phyloP scores from a whole-genome alignment of 2,113 vertebrate genomes.

The Rhinolophus ferrumequinum region DNA sequence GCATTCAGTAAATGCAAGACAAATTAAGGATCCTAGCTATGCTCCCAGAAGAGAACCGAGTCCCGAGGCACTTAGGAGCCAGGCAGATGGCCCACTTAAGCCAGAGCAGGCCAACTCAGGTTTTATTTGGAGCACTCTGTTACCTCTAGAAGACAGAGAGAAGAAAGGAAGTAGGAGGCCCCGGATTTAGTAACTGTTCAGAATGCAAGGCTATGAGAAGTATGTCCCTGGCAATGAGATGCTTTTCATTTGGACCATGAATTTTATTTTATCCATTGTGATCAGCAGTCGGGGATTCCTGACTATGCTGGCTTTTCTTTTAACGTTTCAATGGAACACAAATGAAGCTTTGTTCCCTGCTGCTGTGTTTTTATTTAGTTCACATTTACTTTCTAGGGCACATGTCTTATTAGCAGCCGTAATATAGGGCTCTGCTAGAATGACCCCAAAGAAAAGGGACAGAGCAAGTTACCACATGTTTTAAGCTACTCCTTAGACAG shows the following conservation, averaged over 20 bases:
- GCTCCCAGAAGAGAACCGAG: neutral
- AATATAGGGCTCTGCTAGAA: neutral
- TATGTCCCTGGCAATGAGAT: conserved; percentile 10
- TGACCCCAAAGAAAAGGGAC: neutral
- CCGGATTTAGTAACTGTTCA: conserved; percentile 27
- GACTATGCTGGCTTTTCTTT: conserved; percentile 36
- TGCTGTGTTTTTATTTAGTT: conserved; percentile 63
- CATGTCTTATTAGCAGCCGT: conserved; percentile 46
- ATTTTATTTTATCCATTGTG: conserved; percentile 51
- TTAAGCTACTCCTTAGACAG: neutral
- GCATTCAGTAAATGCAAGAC: neutral
- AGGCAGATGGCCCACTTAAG: conserved; percentile 53
- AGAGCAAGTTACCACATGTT: neutral
- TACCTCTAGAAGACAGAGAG: conserved; percentile 15
- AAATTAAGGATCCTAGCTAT: neutral
- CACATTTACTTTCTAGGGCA: conserved; percentile 53
- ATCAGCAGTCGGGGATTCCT: conserved; percentile 40
- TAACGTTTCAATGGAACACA: conserved; percentile 66
- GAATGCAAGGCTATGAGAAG: neutral
- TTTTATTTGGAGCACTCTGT: conserved; percentile 1
- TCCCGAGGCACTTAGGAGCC: conserved; percentile 20
- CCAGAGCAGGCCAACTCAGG: conserved; percentile 52
- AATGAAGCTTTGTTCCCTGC: conserved; percentile 56
- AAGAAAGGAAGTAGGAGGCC: neutral
- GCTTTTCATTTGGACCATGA: conserved; percentile 9